phyloP scores from a whole-genome alignment of 2,888 invertebrate species.

The Stenoptilia bipunctidactyla region DNA sequence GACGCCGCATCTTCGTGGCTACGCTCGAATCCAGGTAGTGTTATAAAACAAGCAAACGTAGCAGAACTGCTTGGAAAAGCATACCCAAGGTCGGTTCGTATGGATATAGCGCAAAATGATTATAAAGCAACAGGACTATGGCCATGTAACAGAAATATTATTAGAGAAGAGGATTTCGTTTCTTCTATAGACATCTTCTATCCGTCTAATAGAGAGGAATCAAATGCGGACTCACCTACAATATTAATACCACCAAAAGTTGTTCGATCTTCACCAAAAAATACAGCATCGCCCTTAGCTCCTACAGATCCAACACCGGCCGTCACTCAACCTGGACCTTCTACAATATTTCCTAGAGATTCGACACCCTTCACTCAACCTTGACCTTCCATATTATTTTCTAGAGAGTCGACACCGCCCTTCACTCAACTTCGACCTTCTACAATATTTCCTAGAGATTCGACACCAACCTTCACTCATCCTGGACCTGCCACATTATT shows the following conservation, averaged over 20 bases:
- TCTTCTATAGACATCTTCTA: constrained; percentile 3
- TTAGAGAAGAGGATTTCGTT: constrained; percentile 9
- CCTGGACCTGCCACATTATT: too few relatives aligned
- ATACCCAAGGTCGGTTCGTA: constrained; percentile 8
- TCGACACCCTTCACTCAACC: too few relatives aligned
- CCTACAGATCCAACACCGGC: constrained; percentile 1
- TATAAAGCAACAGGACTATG: constrained; percentile 6
- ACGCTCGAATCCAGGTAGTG: constrained; percentile 9
- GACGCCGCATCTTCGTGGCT: constrained; percentile 8
- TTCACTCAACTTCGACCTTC: not conserved
- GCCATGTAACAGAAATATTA: constrained; percentile 9
- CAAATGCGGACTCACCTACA: constrained; percentile 3
- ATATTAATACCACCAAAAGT: not conserved
- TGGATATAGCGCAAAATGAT: constrained; percentile 9
- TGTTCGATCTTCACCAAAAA: constrained; percentile 1
- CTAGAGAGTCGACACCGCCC: constrained; percentile 1
- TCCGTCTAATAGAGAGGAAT: constrained; percentile 2
- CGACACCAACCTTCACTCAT: too few relatives aligned
- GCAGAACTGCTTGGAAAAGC: constrained; percentile 9
- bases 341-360: not conserved
- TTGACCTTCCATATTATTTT: not conserved
- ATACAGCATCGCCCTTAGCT: constrained; percentile 3
- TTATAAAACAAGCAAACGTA: constrained; percentile 10
- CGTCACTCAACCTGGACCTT: not conserved
- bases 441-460: not conserved